These are phyloP conservation scores for Drosophila ironensis DNA, from an alignment of 1,140 invertebrate genomes.

Conservation along the genomic window DNA sequence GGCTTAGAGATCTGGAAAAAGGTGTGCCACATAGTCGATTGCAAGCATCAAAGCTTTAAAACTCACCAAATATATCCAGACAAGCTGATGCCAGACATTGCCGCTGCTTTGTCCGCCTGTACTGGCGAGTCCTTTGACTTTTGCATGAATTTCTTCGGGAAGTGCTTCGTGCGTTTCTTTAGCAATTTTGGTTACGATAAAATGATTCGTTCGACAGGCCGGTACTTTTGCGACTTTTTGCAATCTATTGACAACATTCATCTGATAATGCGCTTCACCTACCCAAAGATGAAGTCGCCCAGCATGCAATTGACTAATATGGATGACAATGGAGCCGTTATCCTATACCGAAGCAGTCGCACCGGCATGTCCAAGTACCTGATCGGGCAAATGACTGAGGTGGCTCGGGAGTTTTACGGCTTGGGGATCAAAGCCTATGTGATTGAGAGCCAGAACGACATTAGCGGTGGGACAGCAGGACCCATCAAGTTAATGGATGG, in stretches of 20 bases:
- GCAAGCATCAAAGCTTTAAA: slow-evolving; percentile 88
- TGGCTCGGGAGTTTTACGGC: slow-evolving; percentile 90
- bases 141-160: slow-evolving; percentile 93
- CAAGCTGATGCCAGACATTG: slow-evolving; percentile 89
- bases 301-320: slow-evolving; percentile 93
- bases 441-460: slow-evolving; percentile 85
- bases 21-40: slow-evolving; percentile 87
- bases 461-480: slow-evolving; percentile 71
- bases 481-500: slow-evolving; percentile 78
- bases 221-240: slow-evolving; percentile 93
- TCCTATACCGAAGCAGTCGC: slow-evolving; percentile 90
- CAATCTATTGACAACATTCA: slow-evolving; percentile 95
- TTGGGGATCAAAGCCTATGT: slow-evolving; percentile 87
- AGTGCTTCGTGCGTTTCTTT: slow-evolving; percentile 94
- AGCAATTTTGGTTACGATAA: slow-evolving; percentile 92
- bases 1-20: slow-evolving; percentile 90
- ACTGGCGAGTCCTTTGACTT: slow-evolving; percentile 85
- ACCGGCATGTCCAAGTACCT: slow-evolving; percentile 92
- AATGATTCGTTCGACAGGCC: slow-evolving; percentile 91
- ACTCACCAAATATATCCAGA: slow-evolving; percentile 93
- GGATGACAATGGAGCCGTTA: slow-evolving; percentile 89
- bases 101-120: slow-evolving; percentile 84
- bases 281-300: slow-evolving; percentile 94
- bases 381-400: slow-evolving; percentile 92
- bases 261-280: slow-evolving; percentile 94